Evolutionary conservation across 35 echinoderm and acorn worm species (phyloP).

Genomic region (Eucidaris tribuloides): DNA sequence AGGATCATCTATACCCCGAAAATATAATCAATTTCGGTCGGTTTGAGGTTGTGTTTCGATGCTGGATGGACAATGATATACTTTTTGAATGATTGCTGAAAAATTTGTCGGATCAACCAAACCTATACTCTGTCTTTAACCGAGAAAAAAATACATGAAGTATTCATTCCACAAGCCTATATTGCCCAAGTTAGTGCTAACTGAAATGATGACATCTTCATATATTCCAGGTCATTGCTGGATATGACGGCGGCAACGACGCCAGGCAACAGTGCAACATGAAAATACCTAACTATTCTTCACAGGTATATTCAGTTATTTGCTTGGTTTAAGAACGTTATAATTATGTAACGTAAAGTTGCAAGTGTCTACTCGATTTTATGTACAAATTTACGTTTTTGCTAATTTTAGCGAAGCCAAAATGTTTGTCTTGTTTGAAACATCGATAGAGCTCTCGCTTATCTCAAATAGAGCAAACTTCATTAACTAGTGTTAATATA

Average conservation of each 20-base stretch:
- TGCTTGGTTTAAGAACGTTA: background rate
- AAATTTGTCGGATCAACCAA: background rate
- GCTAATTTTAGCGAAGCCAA: too few relatives aligned
- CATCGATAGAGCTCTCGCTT: too few relatives aligned
- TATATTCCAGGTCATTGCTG: constrained; percentile 44
- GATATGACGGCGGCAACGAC: constrained; percentile 62
- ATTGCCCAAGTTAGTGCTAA: background rate
- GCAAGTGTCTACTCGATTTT: too few relatives aligned
- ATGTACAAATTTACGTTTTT: too few relatives aligned
- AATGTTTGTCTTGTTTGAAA: too few relatives aligned
- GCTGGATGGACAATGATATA: background rate
- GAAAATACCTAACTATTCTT: constrained; percentile 40
- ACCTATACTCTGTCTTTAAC: background rate
- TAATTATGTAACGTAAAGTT: too few relatives aligned
- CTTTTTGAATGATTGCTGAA: background rate
- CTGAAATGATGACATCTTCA: background rate
- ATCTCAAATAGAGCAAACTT: too few relatives aligned
- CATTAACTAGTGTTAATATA: too few relatives aligned
- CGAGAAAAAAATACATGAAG: background rate
- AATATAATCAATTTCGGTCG: too few relatives aligned
- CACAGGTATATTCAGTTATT: constrained; percentile 24
- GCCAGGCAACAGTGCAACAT: constrained; percentile 49
- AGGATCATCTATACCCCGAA: too few relatives aligned
- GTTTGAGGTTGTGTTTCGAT: background rate
- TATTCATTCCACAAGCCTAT: background rate